Evolutionary conservation across 2,888 invertebrate genomes (phyloP).

Genomic region (Sphecodes monilicornis): DNA sequence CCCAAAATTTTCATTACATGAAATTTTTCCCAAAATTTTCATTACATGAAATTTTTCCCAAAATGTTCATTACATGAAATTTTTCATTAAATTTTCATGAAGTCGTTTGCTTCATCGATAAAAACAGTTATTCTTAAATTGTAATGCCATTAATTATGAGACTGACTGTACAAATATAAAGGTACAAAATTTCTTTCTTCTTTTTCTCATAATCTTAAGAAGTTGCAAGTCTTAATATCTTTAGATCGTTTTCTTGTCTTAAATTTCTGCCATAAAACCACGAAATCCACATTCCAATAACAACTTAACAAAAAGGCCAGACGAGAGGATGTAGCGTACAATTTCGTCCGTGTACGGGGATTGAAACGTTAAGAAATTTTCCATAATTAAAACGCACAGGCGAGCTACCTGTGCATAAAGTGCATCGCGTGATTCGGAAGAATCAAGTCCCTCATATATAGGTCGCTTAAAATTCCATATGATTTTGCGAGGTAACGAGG

Average conservation of each 20-base stretch:
- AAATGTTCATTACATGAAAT: too few relatives aligned
- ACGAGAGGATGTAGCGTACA: background rate
- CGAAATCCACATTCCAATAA: background rate
- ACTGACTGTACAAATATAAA: too few relatives aligned
- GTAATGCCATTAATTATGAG: too few relatives aligned
- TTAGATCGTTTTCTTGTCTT: background rate
- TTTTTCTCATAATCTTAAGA: too few relatives aligned
- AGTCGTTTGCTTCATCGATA: too few relatives aligned
- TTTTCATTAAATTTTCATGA: too few relatives aligned
- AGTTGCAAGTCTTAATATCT: background rate
- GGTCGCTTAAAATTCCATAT: conserved; percentile 49
- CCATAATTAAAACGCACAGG: conserved; percentile 34
- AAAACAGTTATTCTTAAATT: too few relatives aligned
- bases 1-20: too few relatives aligned
- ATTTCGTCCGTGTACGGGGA: background rate
- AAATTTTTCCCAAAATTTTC: too few relatives aligned
- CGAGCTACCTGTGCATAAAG: conserved; percentile 26
- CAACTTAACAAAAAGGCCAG: background rate
- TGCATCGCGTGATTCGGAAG: conserved; percentile 60
- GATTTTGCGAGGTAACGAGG: conserved; percentile 50
- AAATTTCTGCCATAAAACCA: background rate
- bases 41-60: too few relatives aligned
- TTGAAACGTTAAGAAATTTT: background rate
- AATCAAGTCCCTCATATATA: conserved; percentile 41
- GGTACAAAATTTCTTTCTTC: too few relatives aligned